Evolutionary conservation across 2,113 vertebrate species (phyloP).

Genomic region (Mugil cephalus): DNA sequence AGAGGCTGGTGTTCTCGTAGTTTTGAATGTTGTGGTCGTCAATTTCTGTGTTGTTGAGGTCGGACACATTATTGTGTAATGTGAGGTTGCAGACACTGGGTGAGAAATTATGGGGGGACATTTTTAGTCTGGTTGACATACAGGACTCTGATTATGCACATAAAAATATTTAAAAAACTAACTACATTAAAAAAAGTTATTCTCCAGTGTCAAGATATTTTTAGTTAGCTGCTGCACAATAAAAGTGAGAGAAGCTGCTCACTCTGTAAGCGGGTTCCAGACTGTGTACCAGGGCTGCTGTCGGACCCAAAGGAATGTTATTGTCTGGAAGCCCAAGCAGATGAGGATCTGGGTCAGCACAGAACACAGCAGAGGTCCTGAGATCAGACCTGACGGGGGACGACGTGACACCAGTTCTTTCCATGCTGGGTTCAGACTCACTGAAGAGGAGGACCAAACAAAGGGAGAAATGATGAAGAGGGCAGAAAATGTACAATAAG

Average conservation of each 20-base stretch:
- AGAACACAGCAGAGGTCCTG: constrained; percentile 92
- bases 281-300: constrained; percentile 89
- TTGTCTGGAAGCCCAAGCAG: constrained; percentile 91
- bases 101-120: not conserved
- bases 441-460: constrained; percentile 75
- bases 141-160: too few species aligned
- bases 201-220: too few species aligned
- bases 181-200: too few species aligned
- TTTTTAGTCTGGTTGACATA: too few species aligned
- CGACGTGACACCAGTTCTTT: constrained; percentile 92
- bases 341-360: constrained; percentile 96
- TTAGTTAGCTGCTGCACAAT: not conserved
- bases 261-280: constrained; percentile 87
- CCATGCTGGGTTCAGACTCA: constrained; percentile 98
- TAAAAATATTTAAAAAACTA: too few species aligned
- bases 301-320: constrained; percentile 91
- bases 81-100: constrained; percentile 87
- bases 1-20: constrained; percentile 97
- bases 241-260: constrained; percentile 71
- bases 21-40: constrained; percentile 92
- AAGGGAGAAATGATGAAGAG: not conserved
- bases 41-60: constrained; percentile 79
- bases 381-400: constrained; percentile 96
- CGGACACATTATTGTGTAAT: constrained; percentile 67
- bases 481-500: not conserved